Base-by-base conservation (phyloP, 2,888 invertebrate genomes). In the Leptinotarsa rubiginosa region DNA sequence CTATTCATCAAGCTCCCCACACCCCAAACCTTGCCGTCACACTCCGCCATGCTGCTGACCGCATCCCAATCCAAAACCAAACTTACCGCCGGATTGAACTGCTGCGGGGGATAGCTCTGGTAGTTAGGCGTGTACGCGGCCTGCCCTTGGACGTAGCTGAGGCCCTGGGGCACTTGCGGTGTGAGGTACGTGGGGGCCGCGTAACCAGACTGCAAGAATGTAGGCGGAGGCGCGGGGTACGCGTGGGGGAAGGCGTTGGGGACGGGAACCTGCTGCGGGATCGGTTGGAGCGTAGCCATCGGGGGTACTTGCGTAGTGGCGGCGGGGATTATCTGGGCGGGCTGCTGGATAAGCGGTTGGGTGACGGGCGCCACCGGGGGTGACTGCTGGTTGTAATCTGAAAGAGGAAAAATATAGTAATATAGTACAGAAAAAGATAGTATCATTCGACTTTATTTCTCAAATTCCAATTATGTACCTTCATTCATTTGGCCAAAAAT, bases 131-230 rank as follows among this genome's bases (percentile, higher is more conserved):
- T 75, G 75, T 83, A 87, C 73, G 84, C 82, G 25, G 86, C 85
- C 69, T 86, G 87, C 31, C 85, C 81, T 75, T 83, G 87, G 47
- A 87, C 87, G 75, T 86, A 88, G 77, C 87, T 87, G 74, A 88
- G 83, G 50, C 87, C 83, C 73, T 84, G 85, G 5, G 86, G 77
- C 50, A 80, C 83, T 31, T 82, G 83, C 7, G 79, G 74, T 0
- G 83, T 79, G 41, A 84, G 81, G 70, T 83, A 83, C 2, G 84
- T 80, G 3, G 85, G 83, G 59, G 85, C 86, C 47, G 83, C 83
- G 5, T 31, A 74, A 13, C 78, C 77, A 18, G 82, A 71, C 31
- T 77, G 78, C 20, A 78, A 67, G 79, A 86, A 86, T n/a, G 84
- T 78, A 3, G 86, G 84, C 7, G 87, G 85, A 4, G 85, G 83